Evolutionary conservation across 2,797 vertebrate genomes (phyloP), one percentile per base, ranked within the genome.

Genomic region (Anomalospiza imberbis): DNA sequence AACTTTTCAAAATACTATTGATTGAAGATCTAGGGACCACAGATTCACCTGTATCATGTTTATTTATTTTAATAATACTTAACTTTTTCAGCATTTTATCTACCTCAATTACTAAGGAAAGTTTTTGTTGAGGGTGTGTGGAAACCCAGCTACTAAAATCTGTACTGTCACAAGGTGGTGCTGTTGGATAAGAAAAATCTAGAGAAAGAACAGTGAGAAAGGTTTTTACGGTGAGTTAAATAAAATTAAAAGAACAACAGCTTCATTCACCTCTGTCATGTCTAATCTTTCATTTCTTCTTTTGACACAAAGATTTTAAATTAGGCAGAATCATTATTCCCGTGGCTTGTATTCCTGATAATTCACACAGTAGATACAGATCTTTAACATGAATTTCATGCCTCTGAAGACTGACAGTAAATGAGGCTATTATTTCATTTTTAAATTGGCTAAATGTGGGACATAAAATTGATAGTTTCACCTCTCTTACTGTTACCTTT

Each of bases 201-300:
- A 85, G 38, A 71, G 19, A n/a, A 29, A 7, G 5, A 21, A 9
- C 5, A 73, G 18, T 79, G 31, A 94, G 54, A 95, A 28, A 66
- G 29, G 58, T 53, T 97, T 97, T 97, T 98, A 97, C 19, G 70
- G 94, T 44, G 95, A 98, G 97, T 98, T 98, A 98, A 98, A 97
- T 98, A 97, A 98, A 98, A 98, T 98, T 98, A 98, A 98, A 96
- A 97, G 91, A 97, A 97, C 54, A 94, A 97, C 97, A 97, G 97
- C 97, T 98, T 97, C 95, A 97, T 98, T 98, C 98, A 98, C 97
- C 97, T 98, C 97, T 98, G 97, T 97, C 93, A 81, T 97, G 96
- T 78, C 77, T 95, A 97, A 97, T 97, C 97, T 98, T 97, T 98
- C 94, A 94, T 97, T 97, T 95, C 81, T 92, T 94, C 92, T 96